Evolutionary conservation across 1,140 invertebrate species (phyloP).

Genomic region (Luehdorfia chinensis): DNA sequence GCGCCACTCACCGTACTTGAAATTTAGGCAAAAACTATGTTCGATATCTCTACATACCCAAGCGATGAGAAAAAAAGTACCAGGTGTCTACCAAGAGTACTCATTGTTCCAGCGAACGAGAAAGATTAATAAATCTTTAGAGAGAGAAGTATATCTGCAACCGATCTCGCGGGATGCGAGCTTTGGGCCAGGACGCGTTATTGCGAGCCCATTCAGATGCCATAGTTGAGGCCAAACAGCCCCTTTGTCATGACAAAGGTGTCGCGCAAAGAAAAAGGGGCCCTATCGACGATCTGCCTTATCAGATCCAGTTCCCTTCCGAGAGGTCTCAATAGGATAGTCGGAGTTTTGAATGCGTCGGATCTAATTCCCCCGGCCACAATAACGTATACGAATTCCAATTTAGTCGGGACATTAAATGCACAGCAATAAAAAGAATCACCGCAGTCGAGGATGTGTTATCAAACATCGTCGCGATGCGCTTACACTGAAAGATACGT

Average conservation of each 20-base stretch:
- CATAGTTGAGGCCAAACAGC: conserved; percentile 67
- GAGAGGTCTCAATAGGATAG: conserved; percentile 69
- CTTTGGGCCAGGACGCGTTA: conserved; percentile 61
- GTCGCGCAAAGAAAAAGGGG: conserved; percentile 73
- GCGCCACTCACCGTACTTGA: conserved; percentile 38
- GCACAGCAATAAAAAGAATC: conserved; percentile 36
- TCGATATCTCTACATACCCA: conserved; percentile 42
- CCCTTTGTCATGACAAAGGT: conserved; percentile 75
- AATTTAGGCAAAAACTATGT: conserved; percentile 55
- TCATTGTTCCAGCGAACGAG: conserved; percentile 67
- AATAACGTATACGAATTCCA: conserved; percentile 56
- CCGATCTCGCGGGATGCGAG: conserved; percentile 69
- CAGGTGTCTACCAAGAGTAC: conserved; percentile 64
- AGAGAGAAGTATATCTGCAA: conserved; percentile 63
- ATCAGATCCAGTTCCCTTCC: conserved; percentile 75
- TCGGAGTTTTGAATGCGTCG: conserved; percentile 55
- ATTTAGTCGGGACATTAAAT: conserved; percentile 50
- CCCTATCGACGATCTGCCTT: conserved; percentile 72
- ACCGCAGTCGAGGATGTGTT: conserved; percentile 35
- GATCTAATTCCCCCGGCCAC: conserved; percentile 65
- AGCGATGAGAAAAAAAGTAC: conserved; percentile 62
- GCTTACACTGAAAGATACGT: conserved; percentile 28
- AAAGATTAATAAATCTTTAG: conserved; percentile 76
- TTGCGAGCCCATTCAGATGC: conserved; percentile 73
- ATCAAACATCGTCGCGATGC: conserved; percentile 41